These are phyloP conservation scores for Fulmarus glacialis DNA, from an alignment of 2,113 vertebrate species.

Conservation along the genomic window DNA sequence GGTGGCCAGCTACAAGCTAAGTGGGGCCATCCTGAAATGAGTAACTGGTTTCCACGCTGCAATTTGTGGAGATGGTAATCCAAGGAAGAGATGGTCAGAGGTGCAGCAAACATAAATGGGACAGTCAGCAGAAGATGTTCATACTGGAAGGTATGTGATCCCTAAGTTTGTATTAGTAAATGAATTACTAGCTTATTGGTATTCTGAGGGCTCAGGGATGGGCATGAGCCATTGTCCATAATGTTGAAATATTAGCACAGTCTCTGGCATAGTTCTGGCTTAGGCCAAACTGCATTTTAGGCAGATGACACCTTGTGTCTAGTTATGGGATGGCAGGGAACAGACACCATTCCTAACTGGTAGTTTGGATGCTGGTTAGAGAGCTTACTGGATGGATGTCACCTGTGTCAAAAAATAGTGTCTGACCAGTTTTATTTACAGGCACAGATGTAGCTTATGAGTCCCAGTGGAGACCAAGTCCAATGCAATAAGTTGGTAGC, in stretches of 20 bases:
- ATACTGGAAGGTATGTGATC: background rate
- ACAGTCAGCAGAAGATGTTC: background rate
- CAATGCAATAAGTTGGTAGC: background rate
- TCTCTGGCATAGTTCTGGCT: background rate
- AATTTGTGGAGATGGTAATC: background rate
- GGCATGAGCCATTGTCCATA: background rate
- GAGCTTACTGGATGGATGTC: background rate
- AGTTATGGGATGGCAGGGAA: background rate
- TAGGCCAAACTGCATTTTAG: background rate
- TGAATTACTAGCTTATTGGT: background rate
- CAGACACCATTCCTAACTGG: background rate
- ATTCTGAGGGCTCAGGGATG: background rate
- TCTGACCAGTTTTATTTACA: background rate
- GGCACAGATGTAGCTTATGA: background rate
- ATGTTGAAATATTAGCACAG: background rate
- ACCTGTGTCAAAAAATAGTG: background rate
- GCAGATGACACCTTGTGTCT: background rate
- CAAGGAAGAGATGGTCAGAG: background rate
- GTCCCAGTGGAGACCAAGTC: background rate
- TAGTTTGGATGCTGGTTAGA: background rate
- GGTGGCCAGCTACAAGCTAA: background rate
- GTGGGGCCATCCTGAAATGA: background rate
- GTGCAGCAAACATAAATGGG: fast-evolving
- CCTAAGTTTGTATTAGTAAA: background rate
- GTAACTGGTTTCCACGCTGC: background rate